A percentile compares a stretch with the other conserved stretches of the same genome.
Evolutionary conservation across 2,113 vertebrate genomes (phyloP).

Genomic region (Crotophaga sulcirostris): DNA sequence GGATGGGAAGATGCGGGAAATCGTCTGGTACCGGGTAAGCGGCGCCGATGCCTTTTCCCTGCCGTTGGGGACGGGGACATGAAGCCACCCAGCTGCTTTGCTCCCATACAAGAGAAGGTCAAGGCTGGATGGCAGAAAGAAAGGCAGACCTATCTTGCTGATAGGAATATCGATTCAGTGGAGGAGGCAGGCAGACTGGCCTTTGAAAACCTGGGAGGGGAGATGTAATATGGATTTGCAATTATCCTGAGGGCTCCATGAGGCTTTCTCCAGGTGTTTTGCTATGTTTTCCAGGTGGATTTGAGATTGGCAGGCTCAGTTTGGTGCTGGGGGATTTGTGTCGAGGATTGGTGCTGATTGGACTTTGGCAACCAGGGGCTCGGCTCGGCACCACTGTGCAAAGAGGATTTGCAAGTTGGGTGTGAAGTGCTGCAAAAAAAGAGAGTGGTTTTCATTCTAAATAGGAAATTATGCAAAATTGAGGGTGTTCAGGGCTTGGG

Average conservation of each 20-base stretch:
- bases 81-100: not conserved
- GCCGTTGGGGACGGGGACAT: not conserved
- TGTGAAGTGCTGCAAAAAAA: not conserved
- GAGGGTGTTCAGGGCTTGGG: accelerated
- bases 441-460: accelerated
- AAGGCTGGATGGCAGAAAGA: not conserved
- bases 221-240: not conserved
- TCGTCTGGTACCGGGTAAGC: conserved; percentile 98
- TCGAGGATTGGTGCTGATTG: accelerated
- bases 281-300: not conserved
- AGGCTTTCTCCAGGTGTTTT: not conserved
- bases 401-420: not conserved
- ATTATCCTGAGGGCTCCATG: accelerated
- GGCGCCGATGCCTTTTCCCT: not conserved
- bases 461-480: not conserved
- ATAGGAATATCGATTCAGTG: not conserved
- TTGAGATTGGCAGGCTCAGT: not conserved
- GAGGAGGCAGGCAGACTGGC: not conserved
- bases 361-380: accelerated
- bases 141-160: not conserved
- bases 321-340: not conserved
- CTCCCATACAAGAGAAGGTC: not conserved
- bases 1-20: conserved; percentile 94
- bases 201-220: not conserved
- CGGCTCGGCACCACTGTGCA: accelerated